Percentiles rank a stretch among this genome's conserved stretches.
Conservation (phyloP, 2,113 vertebrate species). For the Cyanocitta stelleri region DNA sequence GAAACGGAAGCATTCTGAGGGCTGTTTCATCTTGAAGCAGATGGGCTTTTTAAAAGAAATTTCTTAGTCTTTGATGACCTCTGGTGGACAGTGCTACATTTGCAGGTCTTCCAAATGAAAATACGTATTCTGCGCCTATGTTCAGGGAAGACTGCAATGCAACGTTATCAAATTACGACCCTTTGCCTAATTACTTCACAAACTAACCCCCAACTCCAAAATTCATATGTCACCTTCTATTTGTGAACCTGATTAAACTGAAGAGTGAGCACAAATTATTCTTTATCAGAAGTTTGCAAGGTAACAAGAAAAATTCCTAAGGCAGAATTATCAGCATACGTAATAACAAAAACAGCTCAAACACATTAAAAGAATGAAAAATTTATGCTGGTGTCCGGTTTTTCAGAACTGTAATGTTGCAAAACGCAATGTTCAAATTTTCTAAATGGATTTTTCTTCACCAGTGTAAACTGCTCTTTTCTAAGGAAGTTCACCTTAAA, state of each 20-base stretch:
- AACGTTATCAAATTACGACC: neutral
- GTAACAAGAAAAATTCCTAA: neutral
- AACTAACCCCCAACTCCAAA: neutral
- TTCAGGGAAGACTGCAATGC: neutral
- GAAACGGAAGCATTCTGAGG: neutral
- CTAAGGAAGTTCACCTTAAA: neutral
- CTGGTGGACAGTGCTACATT: neutral
- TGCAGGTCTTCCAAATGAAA: neutral
- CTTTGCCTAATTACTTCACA: neutral
- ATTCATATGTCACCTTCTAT: neutral
- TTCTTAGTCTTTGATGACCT: conserved; percentile 37
- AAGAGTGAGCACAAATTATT: neutral
- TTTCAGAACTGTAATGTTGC: neutral
- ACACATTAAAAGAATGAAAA: neutral
- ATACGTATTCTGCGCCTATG: accelerated
- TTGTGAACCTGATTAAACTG: neutral
- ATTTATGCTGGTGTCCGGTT: accelerated
- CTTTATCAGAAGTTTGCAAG: neutral
- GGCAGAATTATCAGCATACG: neutral
- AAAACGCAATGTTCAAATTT: neutral
- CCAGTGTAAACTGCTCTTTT: neutral
- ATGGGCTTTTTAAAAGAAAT: accelerated
- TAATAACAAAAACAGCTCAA: neutral
- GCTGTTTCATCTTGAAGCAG: neutral
- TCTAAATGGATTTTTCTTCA: neutral